Evolutionary conservation across 2,888 invertebrate species (phyloP), one percentile per base, ranked within the genome.

Genomic region (Ptilodon capucinus): DNA sequence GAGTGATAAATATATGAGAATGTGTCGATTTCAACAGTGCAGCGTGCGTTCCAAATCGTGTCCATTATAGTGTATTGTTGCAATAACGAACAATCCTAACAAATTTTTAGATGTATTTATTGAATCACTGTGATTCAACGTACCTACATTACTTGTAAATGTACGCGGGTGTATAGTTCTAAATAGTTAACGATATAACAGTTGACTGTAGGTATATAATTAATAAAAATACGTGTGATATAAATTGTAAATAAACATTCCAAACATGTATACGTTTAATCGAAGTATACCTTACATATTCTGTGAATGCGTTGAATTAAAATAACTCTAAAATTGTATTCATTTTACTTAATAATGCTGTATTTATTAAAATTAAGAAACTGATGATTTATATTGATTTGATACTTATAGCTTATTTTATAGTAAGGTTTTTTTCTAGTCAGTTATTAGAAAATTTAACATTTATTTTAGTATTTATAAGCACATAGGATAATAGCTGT

Each of bases 181-280:
- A 69, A 57, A 62, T 64, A 61, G 68, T 68, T 48, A 66, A 64
- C 59, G 59, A 53, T 64, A 44, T 54, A 55, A 34, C 47, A 60
- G 51, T 30, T 16, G 48, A 51, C 40, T 42, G 53, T 58, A 57
- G 57, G 54, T 52, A 60, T 57, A 43, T n/a, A n/a, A n/a, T 44
- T 46, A 65, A 60, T 51, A 54, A 68, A 74, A 69, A 70, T 73
- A 72, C 79, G 79, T 83, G 82, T 83, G 74, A 71, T 78, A 81
- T 65, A 68, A 28, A 72, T 59, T 86, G 84, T 87, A 86, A 80
- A 85, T 84, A 86, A 62, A 71, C 70, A 74, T 76, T 72, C 70
- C 70, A 72, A 66, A 69, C 66, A 72, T 72, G 84, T 88, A 86
- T 86, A 86, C 86, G 84, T 81, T 76, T 66, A 67, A 68, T 69